Evolutionary conservation across 2,888 invertebrate genomes (phyloP), one percentile per base, ranked within the genome.

Genomic region (Lasioglossum marginatum): DNA sequence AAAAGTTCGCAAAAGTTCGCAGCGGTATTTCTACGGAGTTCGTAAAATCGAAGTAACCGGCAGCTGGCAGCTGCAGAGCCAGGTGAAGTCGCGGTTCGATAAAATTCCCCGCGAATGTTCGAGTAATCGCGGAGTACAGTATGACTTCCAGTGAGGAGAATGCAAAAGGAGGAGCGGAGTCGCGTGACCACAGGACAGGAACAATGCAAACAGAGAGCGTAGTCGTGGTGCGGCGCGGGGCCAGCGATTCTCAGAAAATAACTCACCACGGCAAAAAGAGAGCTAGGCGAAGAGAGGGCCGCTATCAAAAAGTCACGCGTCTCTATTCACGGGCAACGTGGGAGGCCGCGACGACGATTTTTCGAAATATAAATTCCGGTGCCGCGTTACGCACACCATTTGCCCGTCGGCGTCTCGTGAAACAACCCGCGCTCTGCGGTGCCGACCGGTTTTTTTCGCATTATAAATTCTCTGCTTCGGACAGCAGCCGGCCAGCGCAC

Each of bases 381-480:
- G 10, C 76, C 70, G 86, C 81, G 79, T 74, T 82, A 82, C 83
- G 83, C 86, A 79, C 82, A 79, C 88, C 88, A 87, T 89, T 89
- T 89, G 70, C 79, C 75, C 81, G 89, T 77, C 73, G 82, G 79
- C 82, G 84, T 84, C 84, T 89, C 82, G 79, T 88, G 80, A 88
- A 90, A 90, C 88, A 85, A 90, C 84, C 88, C 88, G 75, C 79
- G 87, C 86, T 63, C 63, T 19, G 68, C 75, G 70, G 70, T 88
- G 85, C 88, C 86, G 82, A 79, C 76, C 77, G 45, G 82, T 85
- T 88, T 92, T 91, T 86, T 88, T 91, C 91, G 88, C 91, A 92
- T 92, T 92, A 93, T 93, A 92, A 93, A 93, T 93, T 92, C 93
- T 93, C 93, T 93, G 93, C 89, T 87, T 73, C 87, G 92, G 92